Conservation (phyloP, 2,888 invertebrate genomes). For the Drosophila parthenogenetica region DNA sequence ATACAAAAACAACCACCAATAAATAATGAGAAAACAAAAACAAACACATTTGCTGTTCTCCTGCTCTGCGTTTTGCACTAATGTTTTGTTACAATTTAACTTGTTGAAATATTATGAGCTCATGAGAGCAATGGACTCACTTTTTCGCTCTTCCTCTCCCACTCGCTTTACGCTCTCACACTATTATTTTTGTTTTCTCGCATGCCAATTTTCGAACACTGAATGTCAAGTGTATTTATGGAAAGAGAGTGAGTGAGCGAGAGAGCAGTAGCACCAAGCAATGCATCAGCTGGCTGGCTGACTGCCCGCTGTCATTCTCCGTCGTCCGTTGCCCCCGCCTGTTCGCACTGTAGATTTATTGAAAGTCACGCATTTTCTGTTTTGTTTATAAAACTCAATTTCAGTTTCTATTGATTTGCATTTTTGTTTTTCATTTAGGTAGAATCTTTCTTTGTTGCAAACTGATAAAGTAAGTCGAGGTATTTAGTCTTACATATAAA, state of each 20-base stretch:
- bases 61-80: conserved; percentile 13
- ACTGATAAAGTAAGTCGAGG: conserved; percentile 30
- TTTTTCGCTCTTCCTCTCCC: conserved; percentile 11
- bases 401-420: conserved; percentile 53
- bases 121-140: conserved; percentile 16
- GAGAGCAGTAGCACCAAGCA: conserved; percentile 16
- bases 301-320: conserved; percentile 47
- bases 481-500: conserved; percentile 3
- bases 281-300: conserved; percentile 63
- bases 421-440: conserved; percentile 20
- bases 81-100: conserved; percentile 52
- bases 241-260: conserved; percentile 17
- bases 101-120: conserved; percentile 61
- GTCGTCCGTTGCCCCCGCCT: conserved; percentile 66
- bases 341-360: conserved; percentile 16
- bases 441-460: conserved; percentile 55
- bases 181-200: conserved; percentile 16
- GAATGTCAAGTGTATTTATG: conserved; percentile 65
- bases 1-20: conserved; percentile 38
- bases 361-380: conserved; percentile 32
- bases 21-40: conserved; percentile 39
- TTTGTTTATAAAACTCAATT: conserved; percentile 43
- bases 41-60: conserved; percentile 30
- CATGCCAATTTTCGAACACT: conserved; percentile 19
- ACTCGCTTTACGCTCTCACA: neutral